These are phyloP conservation scores for Drosophila saltans DNA, from an alignment of 1,140 invertebrate genomes.

Conservation along the genomic window DNA sequence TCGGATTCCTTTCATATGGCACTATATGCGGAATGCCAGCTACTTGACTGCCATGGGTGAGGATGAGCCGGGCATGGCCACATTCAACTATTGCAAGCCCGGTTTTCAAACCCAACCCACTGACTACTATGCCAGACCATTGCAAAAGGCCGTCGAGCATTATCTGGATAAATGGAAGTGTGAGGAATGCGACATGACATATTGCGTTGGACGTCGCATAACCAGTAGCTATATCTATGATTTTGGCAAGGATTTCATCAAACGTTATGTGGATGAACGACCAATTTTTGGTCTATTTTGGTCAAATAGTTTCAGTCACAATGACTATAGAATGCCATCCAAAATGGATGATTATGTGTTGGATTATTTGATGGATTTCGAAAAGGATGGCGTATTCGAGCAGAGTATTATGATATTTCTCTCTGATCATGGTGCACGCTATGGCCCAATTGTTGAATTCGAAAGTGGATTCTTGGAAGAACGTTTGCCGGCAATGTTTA, in stretches of 20 bases:
- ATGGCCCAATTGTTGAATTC: constrained; percentile 88
- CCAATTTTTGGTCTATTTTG: constrained; percentile 91
- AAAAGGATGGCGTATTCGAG: constrained; percentile 85
- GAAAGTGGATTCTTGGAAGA: constrained; percentile 93
- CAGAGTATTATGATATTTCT: constrained; percentile 90
- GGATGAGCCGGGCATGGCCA: constrained; percentile 88
- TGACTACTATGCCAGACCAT: constrained; percentile 91
- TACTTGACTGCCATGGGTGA: constrained; percentile 92
- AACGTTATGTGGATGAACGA: constrained; percentile 57
- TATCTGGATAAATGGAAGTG: constrained; percentile 40
- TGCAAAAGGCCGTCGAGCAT: constrained; percentile 86
- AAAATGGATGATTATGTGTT: constrained; percentile 86
- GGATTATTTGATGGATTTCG: constrained; percentile 85
- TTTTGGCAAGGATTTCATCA: constrained; percentile 85
- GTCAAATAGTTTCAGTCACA: constrained; percentile 90
- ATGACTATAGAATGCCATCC: constrained; percentile 86
- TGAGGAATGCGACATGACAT: constrained; percentile 24
- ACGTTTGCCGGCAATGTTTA: constrained; percentile 92
- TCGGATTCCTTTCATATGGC: constrained; percentile 91
- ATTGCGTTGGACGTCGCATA: constrained; percentile 85
- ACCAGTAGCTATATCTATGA: constrained; percentile 85
- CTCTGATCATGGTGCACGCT: constrained; percentile 96
- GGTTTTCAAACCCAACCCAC: constrained; percentile 92
- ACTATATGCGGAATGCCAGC: constrained; percentile 87
- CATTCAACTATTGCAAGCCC: constrained; percentile 91